Percentiles rank a stretch among this genome's conserved stretches.
These are phyloP conservation scores for Leuciscus idus DNA, from an alignment of 2,113 vertebrate species.

Conservation along the genomic window DNA sequence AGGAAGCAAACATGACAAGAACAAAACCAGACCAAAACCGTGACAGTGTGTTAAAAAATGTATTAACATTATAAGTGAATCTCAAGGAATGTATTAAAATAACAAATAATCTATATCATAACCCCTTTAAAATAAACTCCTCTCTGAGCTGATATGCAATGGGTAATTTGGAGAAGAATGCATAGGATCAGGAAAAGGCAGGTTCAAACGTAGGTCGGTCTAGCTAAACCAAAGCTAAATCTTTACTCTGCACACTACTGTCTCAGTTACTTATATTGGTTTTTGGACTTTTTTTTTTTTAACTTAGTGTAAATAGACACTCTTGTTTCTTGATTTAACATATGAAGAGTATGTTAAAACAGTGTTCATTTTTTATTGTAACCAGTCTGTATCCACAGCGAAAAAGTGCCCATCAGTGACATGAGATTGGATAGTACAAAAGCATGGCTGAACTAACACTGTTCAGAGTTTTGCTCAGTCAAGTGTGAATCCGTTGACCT, in stretches of 20 bases:
- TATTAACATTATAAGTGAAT: too few species aligned
- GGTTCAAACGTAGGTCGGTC: not conserved
- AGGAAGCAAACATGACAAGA: too few species aligned
- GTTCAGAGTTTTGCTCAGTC: not conserved
- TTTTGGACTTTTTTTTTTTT: not conserved
- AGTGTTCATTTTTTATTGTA: not conserved
- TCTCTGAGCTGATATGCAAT: not conserved
- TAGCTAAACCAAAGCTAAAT: not conserved
- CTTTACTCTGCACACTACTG: not conserved
- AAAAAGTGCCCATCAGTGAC: not conserved
- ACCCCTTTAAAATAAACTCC: not conserved
- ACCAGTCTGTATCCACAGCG: not conserved
- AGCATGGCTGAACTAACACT: slow-evolving; percentile 7
- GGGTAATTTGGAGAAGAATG: not conserved
- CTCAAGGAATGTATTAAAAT: too few species aligned
- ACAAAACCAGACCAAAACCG: too few species aligned
- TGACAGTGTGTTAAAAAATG: too few species aligned
- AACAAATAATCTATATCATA: too few species aligned
- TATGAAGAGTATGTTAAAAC: not conserved
- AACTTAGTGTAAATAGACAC: not conserved
- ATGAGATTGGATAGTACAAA: slow-evolving; percentile 19
- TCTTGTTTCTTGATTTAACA: not conserved
- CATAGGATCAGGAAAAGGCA: not conserved
- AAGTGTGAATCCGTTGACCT: slow-evolving; percentile 15
- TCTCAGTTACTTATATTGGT: not conserved